A percentile compares a stretch with the other conserved stretches of the same genome.
Evolutionary conservation across 2,888 invertebrate species (phyloP).

Genomic region (Lomographa bimaculata): DNA sequence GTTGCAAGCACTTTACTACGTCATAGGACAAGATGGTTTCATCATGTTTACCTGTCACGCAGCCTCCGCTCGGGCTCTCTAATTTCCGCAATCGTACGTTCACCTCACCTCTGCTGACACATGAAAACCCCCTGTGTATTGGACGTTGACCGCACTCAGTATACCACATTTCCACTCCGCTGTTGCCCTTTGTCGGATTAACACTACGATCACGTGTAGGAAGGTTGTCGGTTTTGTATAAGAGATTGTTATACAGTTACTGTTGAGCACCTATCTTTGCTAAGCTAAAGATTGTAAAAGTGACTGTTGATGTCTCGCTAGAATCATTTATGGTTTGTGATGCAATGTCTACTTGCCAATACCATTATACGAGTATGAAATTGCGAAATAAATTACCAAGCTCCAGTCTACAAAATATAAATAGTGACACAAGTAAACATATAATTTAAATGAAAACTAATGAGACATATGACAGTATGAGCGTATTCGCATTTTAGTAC

Average conservation of each 20-base stretch:
- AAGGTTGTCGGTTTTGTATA: background rate
- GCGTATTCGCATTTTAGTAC: constrained; percentile 23
- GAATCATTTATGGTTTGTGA: no score
- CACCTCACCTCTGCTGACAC: constrained; percentile 68
- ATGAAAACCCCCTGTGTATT: constrained; percentile 38
- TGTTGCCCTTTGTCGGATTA: constrained; percentile 16
- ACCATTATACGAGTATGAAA: no score
- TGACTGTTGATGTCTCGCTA: no score
- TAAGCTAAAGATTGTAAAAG: no score
- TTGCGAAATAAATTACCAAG: no score
- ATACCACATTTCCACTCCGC: constrained; percentile 13
- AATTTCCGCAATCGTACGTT: constrained; percentile 74
- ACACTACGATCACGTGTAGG: constrained; percentile 8
- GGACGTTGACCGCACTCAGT: constrained; percentile 14
- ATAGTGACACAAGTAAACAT: constrained; percentile 2
- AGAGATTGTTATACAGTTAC: no score
- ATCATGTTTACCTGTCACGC: constrained; percentile 46
- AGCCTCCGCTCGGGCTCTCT: constrained; percentile 59
- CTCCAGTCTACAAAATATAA: no score
- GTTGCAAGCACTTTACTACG: constrained; percentile 36
- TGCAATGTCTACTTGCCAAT: constrained; percentile 7
- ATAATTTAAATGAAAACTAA: constrained; percentile 27
- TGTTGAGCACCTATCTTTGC: no score
- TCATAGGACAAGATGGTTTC: constrained; percentile 61
- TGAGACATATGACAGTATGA: constrained; percentile 26